Evolutionary conservation across 2,888 invertebrate species (phyloP), one percentile per base, ranked within the genome.

Genomic region (Linyphia triangularis): DNA sequence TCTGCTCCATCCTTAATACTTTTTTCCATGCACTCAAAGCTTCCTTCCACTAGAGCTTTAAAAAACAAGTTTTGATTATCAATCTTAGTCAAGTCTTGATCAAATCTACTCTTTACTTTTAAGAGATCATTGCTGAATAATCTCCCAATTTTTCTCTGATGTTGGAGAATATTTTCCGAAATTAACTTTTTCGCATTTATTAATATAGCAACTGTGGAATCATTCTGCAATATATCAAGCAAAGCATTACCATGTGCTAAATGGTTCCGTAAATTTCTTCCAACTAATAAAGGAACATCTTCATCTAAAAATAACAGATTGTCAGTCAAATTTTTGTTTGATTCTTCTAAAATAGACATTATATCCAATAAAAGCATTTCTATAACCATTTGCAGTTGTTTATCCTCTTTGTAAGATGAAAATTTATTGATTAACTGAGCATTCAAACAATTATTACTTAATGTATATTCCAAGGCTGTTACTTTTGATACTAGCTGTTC

Each of bases 1-100:
- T 96, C 94, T 0, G 98, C 98, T 30, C 96, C 96, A 90, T 95
- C 93, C 92, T 95, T 94, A 28, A 98, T 92, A 30, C 9, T 28
- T 0, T 9, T 2, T 19, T 79, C 16, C 3, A 72, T 16, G 6
- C 26, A 16, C 33, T 69, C 24, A 26, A 85, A 22, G 19, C 65
- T 40, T 5, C 78, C 85, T 22, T 16, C 9, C 28, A 10, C 43
- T 13, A 78, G 2, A 7, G 85, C 85, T 16, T 22, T 19, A 59
- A 69, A 85, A 16, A 85, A 19, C 7, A 16, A 33, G 1, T 16
- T 37, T 24, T 85, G 59, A 10, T 10, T 37, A 28, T 19, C 26
- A 0, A 85, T n/a, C 5, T 37, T 28, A 9, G 7, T 7, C 19
- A 85, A 57, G 7, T 28, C 69, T 57, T 33, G 22, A 9, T 69